Conservation (phyloP, 2,797 vertebrate species). For the Chiloscyllium punctatum region DNA sequence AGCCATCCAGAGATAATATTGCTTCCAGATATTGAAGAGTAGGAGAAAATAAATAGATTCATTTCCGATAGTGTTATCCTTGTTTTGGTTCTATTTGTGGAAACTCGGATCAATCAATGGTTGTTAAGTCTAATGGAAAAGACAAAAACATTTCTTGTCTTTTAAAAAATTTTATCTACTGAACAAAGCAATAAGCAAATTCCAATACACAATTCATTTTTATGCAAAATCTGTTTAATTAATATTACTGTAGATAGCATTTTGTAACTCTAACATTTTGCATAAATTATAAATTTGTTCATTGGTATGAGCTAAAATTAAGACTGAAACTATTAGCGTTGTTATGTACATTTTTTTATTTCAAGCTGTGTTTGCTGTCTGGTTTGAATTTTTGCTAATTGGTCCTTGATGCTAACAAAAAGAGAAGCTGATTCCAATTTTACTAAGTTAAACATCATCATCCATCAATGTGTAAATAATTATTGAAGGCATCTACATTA, state of each 20-base stretch:
- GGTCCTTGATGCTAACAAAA: neutral
- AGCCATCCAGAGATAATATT: neutral
- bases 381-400: slow-evolving; percentile 12
- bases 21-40: neutral
- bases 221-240: neutral
- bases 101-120: neutral
- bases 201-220: neutral
- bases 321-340: neutral
- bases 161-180: neutral
- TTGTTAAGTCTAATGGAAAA: neutral
- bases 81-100: neutral
- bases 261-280: neutral
- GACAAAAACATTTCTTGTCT: neutral
- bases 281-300: neutral
- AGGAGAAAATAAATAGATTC: neutral
- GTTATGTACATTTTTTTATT: neutral
- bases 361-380: neutral
- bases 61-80: neutral
- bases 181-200: neutral
- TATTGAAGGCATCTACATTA: neutral
- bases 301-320: neutral
- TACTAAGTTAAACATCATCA: neutral
- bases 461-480: neutral
- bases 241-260: neutral
- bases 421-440: neutral